These are phyloP conservation scores for Xanthia togata DNA, from an alignment of 2,888 invertebrate genomes.

Conservation along the genomic window DNA sequence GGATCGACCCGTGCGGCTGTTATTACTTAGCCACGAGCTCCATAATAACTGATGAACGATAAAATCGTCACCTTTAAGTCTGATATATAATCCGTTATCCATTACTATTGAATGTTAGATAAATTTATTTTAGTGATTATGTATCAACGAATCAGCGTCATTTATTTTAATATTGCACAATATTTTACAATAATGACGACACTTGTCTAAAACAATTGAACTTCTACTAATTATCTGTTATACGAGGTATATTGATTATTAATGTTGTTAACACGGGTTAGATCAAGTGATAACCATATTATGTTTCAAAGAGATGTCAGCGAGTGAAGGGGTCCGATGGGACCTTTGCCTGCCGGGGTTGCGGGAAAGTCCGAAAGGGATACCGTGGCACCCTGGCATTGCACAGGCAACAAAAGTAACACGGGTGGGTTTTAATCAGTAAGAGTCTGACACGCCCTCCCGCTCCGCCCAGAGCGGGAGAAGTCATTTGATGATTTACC, in stretches of 20 bases:
- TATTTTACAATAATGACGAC: conserved; percentile 26
- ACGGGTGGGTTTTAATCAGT: too few species aligned
- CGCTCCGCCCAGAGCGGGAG: too few species aligned
- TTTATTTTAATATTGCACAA: conserved; percentile 34
- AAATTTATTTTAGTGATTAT: conserved; percentile 13
- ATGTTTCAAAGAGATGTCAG: too few species aligned
- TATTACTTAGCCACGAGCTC: too few species aligned
- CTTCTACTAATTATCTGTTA: not conserved
- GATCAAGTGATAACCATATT: not conserved
- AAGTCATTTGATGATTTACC: too few species aligned
- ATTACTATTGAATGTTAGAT: not conserved
- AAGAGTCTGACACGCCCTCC: too few species aligned
- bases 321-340: too few species aligned
- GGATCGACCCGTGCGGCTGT: too few species aligned
- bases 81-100: conserved; percentile 15
- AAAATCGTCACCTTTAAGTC: conserved; percentile 8
- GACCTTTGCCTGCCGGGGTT: too few species aligned
- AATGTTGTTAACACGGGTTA: not conserved
- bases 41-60: not conserved
- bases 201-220: conserved; percentile 19
- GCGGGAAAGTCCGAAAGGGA: too few species aligned
- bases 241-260: not conserved
- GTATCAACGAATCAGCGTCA: conserved; percentile 9
- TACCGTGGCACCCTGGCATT: too few species aligned
- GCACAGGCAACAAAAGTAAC: too few species aligned